Base-by-base conservation (phyloP, 2,113 vertebrate genomes). In the Halichoeres trimaculatus region DNA sequence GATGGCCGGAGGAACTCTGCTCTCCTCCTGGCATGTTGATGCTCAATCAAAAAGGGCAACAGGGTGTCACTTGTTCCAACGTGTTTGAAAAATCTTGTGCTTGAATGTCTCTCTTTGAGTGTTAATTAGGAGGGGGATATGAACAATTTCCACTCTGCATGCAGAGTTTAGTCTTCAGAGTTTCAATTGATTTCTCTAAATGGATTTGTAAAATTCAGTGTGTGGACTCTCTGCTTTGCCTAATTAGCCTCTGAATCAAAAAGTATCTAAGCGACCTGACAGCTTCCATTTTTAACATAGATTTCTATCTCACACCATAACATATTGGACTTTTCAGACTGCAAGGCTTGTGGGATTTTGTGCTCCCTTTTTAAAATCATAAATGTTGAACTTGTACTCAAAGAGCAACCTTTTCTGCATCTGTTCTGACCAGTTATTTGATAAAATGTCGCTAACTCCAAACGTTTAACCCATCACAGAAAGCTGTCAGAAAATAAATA, bases 121-220 rank as follows among this genome's bases (percentile, higher is more conserved):
- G 53, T 73, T 85, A 86, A 90, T 88, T 86, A 77, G 66, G 81
- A 71, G 72, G 59, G 78, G 83, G 87, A 83, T 81, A 83, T 81
- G 60, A 61, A 75, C 23, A 8, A 40, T 53, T 81, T 81, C 52
- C 74, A 48, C 77, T 75, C 54, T 55, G 75, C 78, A 70, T 77
- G 82, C 57, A 56, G 35, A 52, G 61, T 70, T 86, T 86, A 63
- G 59, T 64, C 45, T 72, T 76, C 71, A 23, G 67, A 60, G 54
- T 75, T 69, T 84, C 36, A 78, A 75, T 63, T 43, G 70, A 80
- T 74, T 70, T 79, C 77, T 81, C 52, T 61, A 47, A 83, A 78
- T 72, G 43, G 60, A 74, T 84, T 74, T 77, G 22, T 24, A 69
- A 83, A 77, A 70, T 45, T 40, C 35, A 67, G 51, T 26, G 24